These are phyloP conservation scores for Ctenicera cuprea DNA, from an alignment of 2,888 invertebrate genomes.

Conservation along the genomic window DNA sequence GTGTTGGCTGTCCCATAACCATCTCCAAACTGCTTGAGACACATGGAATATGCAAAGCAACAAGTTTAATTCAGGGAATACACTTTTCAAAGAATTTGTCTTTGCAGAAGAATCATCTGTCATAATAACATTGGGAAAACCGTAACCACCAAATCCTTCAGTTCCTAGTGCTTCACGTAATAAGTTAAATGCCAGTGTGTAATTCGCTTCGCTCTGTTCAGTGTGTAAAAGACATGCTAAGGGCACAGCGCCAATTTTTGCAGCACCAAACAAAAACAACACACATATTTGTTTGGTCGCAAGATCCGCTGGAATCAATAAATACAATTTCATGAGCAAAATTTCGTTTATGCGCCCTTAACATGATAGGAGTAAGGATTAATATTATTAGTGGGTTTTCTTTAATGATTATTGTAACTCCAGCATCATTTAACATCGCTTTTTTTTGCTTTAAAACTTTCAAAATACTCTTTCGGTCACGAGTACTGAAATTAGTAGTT, in stretches of 20 bases:
- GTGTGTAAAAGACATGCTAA: conserved; percentile 46
- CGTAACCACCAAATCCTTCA: conserved; percentile 17
- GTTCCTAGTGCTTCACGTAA: conserved; percentile 27
- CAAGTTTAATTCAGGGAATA: conserved; percentile 46
- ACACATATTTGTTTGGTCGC: conserved; percentile 45
- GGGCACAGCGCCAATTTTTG: conserved; percentile 47
- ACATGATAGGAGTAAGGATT: conserved; percentile 54
- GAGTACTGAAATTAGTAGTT: background rate
- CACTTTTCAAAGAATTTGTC: conserved; percentile 40
- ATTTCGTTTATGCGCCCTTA: conserved; percentile 31
- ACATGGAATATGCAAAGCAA: conserved; percentile 52
- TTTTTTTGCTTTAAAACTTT: background rate
- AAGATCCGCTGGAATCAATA: conserved; percentile 53
- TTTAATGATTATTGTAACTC: conserved; percentile 38
- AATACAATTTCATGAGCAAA: conserved; percentile 49
- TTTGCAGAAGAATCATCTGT: conserved; percentile 51
- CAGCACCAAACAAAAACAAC: conserved; percentile 50
- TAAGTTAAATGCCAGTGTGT: conserved; percentile 41
- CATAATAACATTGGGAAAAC: conserved; percentile 38
- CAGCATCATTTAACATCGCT: conserved; percentile 13
- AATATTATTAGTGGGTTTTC: conserved; percentile 51
- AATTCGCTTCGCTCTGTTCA: conserved; percentile 46
- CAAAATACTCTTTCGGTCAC: too few species aligned
- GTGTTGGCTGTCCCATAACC: conserved; percentile 41
- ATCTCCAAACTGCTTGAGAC: conserved; percentile 48